Evolutionary conservation across 1,140 invertebrate genomes (phyloP), one percentile per base, ranked within the genome.

Genomic region (Stenopsyche tienmushanensis): DNA sequence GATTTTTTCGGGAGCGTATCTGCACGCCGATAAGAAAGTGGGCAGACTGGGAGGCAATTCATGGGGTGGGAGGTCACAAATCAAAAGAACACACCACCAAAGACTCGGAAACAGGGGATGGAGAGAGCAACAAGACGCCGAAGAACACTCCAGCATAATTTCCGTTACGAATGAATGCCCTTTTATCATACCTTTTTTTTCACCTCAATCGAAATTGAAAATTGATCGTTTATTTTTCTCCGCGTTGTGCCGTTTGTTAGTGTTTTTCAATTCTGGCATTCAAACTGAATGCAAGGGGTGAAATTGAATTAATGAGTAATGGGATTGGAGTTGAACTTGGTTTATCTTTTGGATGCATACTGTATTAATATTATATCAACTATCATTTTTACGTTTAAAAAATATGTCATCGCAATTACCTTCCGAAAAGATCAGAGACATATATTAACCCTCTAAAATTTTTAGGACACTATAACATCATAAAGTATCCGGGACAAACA

Each of bases 171-270:
- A 79, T 80, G 79, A 80, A 73, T 75, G 76, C 74, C 73, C 76
- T 78, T 78, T 78, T 79, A 74, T 78, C 78, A 77, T 78, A 77
- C 76, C 77, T 77, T 55, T 65, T 62, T 60, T 64, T 55, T 53
- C 50, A 26, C 25, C 62, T 78, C 78, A 78, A 79, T 80, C 77
- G 78, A 79, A 80, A 81, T 81, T 79, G 78, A 79, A 80, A 80
- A 80, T 80, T 79, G 79, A 79, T 80, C 79, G 79, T 80, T 81
- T 78, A 79, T 78, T 78, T 78, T 79, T 77, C 75, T 76, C 76
- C 76, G 8, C 52, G 39, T 55, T 57, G 13, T 3, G 15, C 52
- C 15, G 23, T 25, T 29, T 24, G 9, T 50, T 34, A 47, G 41
- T 45, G 24, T 39, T 57, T 64, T 53, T 47, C 23, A 64, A 39